Evolutionary conservation across 2,797 vertebrate species (phyloP), one percentile per base, ranked within the genome.

Genomic region (Myotis daubentonii): DNA sequence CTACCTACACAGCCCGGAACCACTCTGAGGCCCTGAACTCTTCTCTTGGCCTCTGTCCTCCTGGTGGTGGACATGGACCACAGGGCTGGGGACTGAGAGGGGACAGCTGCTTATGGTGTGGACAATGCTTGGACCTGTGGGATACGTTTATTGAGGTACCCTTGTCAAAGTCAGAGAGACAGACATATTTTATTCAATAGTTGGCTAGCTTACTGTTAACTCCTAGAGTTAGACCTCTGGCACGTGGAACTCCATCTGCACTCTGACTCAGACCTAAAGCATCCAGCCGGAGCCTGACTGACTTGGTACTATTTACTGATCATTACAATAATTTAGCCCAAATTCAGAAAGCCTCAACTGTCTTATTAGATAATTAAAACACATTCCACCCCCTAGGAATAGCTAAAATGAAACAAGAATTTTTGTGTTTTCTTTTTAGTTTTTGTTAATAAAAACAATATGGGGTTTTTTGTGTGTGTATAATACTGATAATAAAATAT

Each of bases 231-330:
- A 92, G 23, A 79, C 20, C 33, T 55, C 33, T 1, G 0, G 5
- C 49, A 33, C 4, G 1, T 72, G 53, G 47, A 13, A 57, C 28
- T 93, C 16, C 12, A 7, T 83, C 83, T 78, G n/a, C 41, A 62
- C 20, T 60, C 13, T 65, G 19, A 55, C 53, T 76, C 10, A 41
- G 79, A 13, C 41, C 36, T 51, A 3, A 71, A 36, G 2, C 33
- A 49, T 44, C 36, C 11, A 1, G 41, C 57, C 62, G 19, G 15
- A 70, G 9, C 62, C 20, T 68, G 66, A 20, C 5, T 89, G 72
- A 91, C n/a, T 85, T 57, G 53, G 82, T 38, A 65, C 76, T 53
- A 57, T 93, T 87, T 70, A 75, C n/a, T 87, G 55, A 93, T 68
- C 8, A 49, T 88, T 72, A 65, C 7, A 87, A 47, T 93, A 83